Evolutionary conservation across 2,797 vertebrate genomes (phyloP).

Genomic region (Pseudopleuronectes americanus): DNA sequence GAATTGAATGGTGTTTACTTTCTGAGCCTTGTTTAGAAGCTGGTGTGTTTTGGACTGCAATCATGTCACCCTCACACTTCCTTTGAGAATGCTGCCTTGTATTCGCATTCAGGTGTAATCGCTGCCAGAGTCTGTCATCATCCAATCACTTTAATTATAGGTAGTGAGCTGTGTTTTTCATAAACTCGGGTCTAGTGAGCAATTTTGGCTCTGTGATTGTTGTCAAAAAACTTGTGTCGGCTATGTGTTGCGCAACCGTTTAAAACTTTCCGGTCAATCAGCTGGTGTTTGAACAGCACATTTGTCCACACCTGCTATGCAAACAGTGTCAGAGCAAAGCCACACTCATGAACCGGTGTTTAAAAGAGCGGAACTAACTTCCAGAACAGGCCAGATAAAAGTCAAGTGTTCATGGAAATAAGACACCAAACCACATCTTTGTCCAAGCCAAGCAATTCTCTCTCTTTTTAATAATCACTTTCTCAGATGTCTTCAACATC

Average conservation of each 20-base stretch:
- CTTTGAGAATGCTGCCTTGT: slow-evolving; percentile 17
- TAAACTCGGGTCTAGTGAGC: neutral
- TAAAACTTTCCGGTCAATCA: slow-evolving; percentile 71
- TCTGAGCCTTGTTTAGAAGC: slow-evolving; percentile 62
- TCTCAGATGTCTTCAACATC: slow-evolving; percentile 39
- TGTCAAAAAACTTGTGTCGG: slow-evolving; percentile 21
- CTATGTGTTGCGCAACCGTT: slow-evolving; percentile 60
- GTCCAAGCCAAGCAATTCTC: neutral
- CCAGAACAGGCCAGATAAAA: slow-evolving; percentile 62
- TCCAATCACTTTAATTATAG: slow-evolving; percentile 8
- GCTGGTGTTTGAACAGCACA: slow-evolving; percentile 79
- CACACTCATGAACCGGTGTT: slow-evolving; percentile 59
- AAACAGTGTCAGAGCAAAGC: slow-evolving; percentile 71
- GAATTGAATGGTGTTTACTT: slow-evolving; percentile 72
- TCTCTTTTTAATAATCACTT: slow-evolving; percentile 2
- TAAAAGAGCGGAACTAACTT: slow-evolving; percentile 64
- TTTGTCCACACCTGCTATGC: slow-evolving; percentile 82
- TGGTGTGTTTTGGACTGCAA: slow-evolving; percentile 43
- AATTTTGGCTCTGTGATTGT: slow-evolving; percentile 11
- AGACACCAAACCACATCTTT: neutral
- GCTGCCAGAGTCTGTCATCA: slow-evolving; percentile 7
- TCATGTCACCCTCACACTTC: slow-evolving; percentile 43
- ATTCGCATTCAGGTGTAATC: slow-evolving; percentile 25
- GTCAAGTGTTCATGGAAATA: slow-evolving; percentile 34
- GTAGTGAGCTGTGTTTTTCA: neutral